These are phyloP conservation scores for Baccha elongata DNA, from an alignment of 2,888 invertebrate species.

Conservation along the genomic window DNA sequence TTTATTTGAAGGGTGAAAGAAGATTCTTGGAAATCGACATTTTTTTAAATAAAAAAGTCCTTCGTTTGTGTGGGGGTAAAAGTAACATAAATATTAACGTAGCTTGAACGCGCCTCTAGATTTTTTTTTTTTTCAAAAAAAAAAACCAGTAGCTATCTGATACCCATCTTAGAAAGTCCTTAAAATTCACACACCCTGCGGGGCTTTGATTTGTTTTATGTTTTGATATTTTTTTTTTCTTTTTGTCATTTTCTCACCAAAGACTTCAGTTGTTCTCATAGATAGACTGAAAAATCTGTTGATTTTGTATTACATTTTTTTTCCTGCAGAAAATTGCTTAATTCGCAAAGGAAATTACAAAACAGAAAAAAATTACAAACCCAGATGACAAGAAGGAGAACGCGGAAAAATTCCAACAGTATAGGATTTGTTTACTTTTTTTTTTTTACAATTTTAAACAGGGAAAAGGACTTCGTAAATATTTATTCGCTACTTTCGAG, in stretches of 20 bases:
- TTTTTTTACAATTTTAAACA: no score
- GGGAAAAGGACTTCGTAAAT: slow-evolving; percentile 52
- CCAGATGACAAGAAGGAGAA: not conserved
- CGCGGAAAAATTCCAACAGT: slow-evolving; percentile 23
- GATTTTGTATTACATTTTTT: slow-evolving; percentile 42
- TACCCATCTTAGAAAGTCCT: slow-evolving; percentile 32
- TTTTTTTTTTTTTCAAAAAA: slow-evolving; percentile 37
- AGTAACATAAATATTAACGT: slow-evolving; percentile 56
- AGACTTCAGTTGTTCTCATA: slow-evolving; percentile 13
- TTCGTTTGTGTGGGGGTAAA: not conserved
- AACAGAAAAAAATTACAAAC: not conserved
- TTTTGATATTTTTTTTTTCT: not conserved
- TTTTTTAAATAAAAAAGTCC: not conserved
- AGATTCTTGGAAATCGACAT: not conserved
- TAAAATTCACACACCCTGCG: slow-evolving; percentile 5
- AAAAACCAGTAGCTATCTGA: no score
- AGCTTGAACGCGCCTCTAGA: slow-evolving; percentile 18
- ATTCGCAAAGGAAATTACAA: slow-evolving; percentile 59
- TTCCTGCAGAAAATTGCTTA: slow-evolving; percentile 55
- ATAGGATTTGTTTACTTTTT: not conserved
- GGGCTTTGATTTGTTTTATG: slow-evolving; percentile 24
- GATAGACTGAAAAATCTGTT: slow-evolving; percentile 53
- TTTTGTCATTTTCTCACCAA: slow-evolving; percentile 13
- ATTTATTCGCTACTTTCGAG: slow-evolving; percentile 62
- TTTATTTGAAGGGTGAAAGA: not conserved